Evolutionary conservation across 2,113 vertebrate species (phyloP).

Genomic region (Urocitellus parryii): DNA sequence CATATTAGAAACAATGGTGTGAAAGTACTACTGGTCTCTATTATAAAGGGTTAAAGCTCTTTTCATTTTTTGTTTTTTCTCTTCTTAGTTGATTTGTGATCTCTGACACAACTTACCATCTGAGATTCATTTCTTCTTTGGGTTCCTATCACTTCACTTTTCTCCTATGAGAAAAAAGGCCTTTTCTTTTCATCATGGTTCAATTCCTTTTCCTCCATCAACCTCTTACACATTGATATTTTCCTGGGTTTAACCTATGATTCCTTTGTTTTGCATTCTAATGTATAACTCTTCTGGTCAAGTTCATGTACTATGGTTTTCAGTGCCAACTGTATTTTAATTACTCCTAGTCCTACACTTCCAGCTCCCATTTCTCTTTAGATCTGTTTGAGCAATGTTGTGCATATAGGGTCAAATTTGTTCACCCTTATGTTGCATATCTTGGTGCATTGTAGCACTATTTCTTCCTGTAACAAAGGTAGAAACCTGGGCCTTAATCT

Average conservation of each 20-base stretch:
- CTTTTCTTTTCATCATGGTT: neutral
- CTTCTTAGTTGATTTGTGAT: neutral
- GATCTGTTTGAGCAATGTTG: neutral
- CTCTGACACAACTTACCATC: neutral
- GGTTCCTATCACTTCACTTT: neutral
- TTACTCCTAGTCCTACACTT: neutral
- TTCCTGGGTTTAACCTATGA: neutral
- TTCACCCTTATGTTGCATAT: neutral
- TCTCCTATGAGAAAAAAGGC: neutral
- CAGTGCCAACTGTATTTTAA: neutral
- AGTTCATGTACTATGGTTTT: neutral
- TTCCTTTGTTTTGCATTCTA: neutral
- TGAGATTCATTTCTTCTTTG: neutral
- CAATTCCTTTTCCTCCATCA: neutral
- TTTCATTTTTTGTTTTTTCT: neutral
- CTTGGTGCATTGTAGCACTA: neutral
- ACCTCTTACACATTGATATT: neutral
- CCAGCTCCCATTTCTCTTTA: neutral
- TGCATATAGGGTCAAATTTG: neutral
- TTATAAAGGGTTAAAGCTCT: constrained; percentile 26
- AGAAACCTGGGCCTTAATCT: neutral
- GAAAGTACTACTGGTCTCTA: neutral
- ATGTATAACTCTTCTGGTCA: neutral
- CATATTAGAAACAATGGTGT: neutral
- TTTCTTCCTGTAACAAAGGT: neutral